These are phyloP conservation scores for Dendrocincla fuliginosa DNA, from an alignment of 2,797 vertebrate species.

Conservation along the genomic window DNA sequence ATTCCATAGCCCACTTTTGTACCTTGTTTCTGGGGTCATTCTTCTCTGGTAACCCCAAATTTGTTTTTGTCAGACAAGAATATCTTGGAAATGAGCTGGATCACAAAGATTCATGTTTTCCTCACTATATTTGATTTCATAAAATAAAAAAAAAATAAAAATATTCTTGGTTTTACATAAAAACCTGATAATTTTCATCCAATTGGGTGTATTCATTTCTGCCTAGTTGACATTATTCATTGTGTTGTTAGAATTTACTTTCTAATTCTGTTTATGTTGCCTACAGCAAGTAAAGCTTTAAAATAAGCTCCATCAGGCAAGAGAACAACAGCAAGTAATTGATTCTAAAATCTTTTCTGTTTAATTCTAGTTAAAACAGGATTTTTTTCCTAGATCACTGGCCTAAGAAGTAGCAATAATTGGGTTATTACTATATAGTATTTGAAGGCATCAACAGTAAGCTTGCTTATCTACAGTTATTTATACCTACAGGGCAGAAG, in stretches of 20 bases:
- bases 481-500: neutral
- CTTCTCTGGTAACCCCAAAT: neutral
- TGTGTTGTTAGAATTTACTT: slow-evolving; percentile 29
- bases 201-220: neutral
- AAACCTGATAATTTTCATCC: neutral
- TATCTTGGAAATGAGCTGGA: neutral
- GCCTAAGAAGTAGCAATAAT: neutral
- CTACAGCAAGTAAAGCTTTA: neutral
- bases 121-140: neutral
- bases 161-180: neutral
- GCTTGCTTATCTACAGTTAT: neutral
- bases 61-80: neutral
- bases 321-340: slow-evolving; percentile 34
- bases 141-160: neutral
- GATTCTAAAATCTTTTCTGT: slow-evolving; percentile 28
- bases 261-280: slow-evolving; percentile 16
- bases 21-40: neutral
- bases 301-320: neutral
- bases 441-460: neutral
- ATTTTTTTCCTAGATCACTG: neutral
- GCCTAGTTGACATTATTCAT: neutral
- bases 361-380: slow-evolving; percentile 29
- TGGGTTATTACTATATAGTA: neutral
- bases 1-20: neutral
- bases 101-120: neutral